Conservation (phyloP, 2,888 invertebrate genomes). For the Mesoligia furuncula region DNA sequence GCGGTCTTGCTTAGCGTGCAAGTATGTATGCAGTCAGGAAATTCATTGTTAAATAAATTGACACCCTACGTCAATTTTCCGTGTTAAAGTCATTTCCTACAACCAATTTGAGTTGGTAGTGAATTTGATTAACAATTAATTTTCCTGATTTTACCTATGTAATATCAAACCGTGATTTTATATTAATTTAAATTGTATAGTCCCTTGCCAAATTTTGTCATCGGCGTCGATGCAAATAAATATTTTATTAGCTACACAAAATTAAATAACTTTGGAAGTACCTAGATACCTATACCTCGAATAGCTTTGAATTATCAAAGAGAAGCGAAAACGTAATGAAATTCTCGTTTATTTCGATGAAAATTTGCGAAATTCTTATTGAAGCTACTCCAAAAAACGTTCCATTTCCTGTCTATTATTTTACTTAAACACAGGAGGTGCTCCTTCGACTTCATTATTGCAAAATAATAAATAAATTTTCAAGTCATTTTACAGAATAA, state of each 20-base stretch:
- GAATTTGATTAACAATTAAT: background rate
- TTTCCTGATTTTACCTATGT: background rate
- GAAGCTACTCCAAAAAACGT: slow-evolving; percentile 32
- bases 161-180: background rate
- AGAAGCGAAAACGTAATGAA: slow-evolving; percentile 44
- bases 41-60: background rate
- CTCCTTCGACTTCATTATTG: slow-evolving; percentile 36
- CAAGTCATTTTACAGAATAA: slow-evolving; percentile 25
- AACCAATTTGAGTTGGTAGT: background rate
- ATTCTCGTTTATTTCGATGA: slow-evolving; percentile 44
- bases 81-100: background rate
- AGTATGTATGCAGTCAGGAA: background rate
- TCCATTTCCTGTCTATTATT: slow-evolving; percentile 47
- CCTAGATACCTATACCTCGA: slow-evolving; percentile 2
- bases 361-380: slow-evolving; percentile 35
- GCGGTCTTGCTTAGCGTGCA: background rate
- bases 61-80: background rate
- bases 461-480: slow-evolving; percentile 19
- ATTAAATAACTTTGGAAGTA: slow-evolving; percentile 30
- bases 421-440: slow-evolving; percentile 34
- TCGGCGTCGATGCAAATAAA: background rate
- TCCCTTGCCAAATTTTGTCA: background rate
- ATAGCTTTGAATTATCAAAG: slow-evolving; percentile 39
- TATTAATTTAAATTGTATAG: background rate
- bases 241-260: slow-evolving; percentile 16